Evolutionary conservation across 2,888 invertebrate species (phyloP).

Genomic region (Rotaria sp.): DNA sequence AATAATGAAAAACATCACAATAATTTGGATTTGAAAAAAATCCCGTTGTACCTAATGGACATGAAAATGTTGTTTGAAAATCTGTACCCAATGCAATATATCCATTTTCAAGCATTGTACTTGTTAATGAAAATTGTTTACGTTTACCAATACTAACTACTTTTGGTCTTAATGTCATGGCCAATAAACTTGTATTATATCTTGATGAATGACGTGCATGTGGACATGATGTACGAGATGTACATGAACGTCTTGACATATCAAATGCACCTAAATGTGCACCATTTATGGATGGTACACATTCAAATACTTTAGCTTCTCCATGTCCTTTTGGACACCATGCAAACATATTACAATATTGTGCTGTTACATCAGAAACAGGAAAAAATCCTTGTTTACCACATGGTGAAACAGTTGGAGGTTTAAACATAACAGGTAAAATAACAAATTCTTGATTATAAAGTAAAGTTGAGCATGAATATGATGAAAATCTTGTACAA

Average conservation of each 20-base stretch:
- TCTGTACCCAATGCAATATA: slow-evolving; percentile 13
- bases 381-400: slow-evolving; percentile 29
- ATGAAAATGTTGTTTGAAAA: slow-evolving; percentile 36
- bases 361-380: neutral
- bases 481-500: slow-evolving; percentile 12
- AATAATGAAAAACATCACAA: slow-evolving; percentile 41
- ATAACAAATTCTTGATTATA: slow-evolving; percentile 24
- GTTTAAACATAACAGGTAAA: slow-evolving; percentile 27
- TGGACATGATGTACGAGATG: neutral
- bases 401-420: slow-evolving; percentile 21
- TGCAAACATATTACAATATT: slow-evolving; percentile 39
- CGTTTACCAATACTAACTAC: slow-evolving; percentile 7
- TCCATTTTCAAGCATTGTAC: slow-evolving; percentile 26
- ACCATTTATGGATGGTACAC: neutral
- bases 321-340: slow-evolving; percentile 32
- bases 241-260: slow-evolving; percentile 18
- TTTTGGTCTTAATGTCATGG: neutral
- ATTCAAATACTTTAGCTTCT: slow-evolving; percentile 17
- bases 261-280: neutral
- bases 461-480: neutral
- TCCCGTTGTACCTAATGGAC: slow-evolving; percentile 32
- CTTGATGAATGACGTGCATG: neutral
- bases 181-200: neutral
- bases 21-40: slow-evolving; percentile 36
- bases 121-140: slow-evolving; percentile 30